Evolutionary conservation across 35 echinoderm and acorn worm genomes (phyloP).

Genomic region (Eucidaris tribuloides): DNA sequence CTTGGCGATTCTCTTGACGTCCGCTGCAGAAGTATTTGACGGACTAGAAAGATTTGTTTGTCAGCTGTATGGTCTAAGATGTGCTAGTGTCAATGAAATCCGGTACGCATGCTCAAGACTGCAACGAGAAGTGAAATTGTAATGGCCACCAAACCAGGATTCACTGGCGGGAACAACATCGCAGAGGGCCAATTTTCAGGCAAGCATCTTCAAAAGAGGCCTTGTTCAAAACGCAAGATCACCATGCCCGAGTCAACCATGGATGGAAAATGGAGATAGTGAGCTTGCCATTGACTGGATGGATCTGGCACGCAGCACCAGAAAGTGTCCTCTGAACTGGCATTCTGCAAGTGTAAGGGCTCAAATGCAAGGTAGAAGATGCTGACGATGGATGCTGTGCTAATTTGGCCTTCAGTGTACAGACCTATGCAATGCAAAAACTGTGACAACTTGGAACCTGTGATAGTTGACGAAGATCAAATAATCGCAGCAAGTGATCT

Average conservation of each 20-base stretch:
- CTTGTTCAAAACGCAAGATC: not conserved
- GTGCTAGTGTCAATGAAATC: slow-evolving; percentile 27
- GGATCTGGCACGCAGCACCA: slow-evolving; percentile 31
- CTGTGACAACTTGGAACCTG: slow-evolving; percentile 50
- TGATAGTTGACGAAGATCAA: slow-evolving; percentile 3
- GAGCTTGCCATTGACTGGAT: slow-evolving; percentile 82
- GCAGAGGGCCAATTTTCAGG: slow-evolving; percentile 58
- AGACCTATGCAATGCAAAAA: slow-evolving; percentile 56
- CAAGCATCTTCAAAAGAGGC: slow-evolving; percentile 23
- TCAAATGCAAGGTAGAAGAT: slow-evolving; percentile 8
- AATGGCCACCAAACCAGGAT: slow-evolving; percentile 60
- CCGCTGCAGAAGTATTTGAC: slow-evolving; percentile 4
- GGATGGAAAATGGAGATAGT: slow-evolving; percentile 35
- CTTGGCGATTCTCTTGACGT: slow-evolving; percentile 39
- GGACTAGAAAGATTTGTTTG: slow-evolving; percentile 49
- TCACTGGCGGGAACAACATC: slow-evolving; percentile 47
- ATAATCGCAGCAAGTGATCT: not conserved
- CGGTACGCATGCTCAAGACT: slow-evolving; percentile 44
- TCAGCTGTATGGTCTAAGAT: slow-evolving; percentile 44
- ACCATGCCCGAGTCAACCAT: slow-evolving; percentile 21
- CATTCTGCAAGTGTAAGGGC: slow-evolving; percentile 60
- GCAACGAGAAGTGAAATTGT: slow-evolving; percentile 31
- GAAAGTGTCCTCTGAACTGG: slow-evolving; percentile 51
- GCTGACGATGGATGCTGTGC: slow-evolving; percentile 41
- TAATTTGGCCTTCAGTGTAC: slow-evolving; percentile 48